Conservation (phyloP, 2,888 invertebrate genomes). For the Autographa gamma region DNA sequence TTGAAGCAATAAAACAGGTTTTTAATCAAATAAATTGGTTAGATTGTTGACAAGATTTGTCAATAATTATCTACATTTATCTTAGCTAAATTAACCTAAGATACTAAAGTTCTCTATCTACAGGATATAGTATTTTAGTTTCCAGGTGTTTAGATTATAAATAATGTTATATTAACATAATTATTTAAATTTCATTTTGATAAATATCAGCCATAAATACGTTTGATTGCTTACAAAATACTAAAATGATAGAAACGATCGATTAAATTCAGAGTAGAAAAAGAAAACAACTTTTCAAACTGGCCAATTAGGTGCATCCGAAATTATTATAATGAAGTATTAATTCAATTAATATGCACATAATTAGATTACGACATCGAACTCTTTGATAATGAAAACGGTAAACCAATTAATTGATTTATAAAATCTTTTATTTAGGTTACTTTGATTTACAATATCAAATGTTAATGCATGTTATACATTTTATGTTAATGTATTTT, state of each 20-base stretch:
- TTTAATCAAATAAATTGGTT: neutral
- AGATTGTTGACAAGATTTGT: conserved; percentile 2
- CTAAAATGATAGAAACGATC: conserved; percentile 27
- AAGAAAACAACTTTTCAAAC: conserved; percentile 27
- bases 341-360: conserved; percentile 41
- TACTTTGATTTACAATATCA: neutral
- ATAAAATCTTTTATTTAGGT: conserved; percentile 10
- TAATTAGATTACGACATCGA: conserved; percentile 27
- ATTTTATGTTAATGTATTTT: conserved; percentile 26
- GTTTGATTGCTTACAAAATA: conserved; percentile 20
- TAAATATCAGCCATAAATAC: conserved; percentile 12
- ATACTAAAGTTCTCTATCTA: neutral
- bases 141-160: neutral
- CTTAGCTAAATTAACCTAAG: neutral
- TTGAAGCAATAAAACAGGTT: neutral
- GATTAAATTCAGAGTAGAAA: conserved; percentile 28
- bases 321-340: conserved; percentile 34
- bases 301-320: conserved; percentile 25
- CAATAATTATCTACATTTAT: neutral
- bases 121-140: neutral
- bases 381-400: conserved; percentile 11
- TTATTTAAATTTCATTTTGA: neutral
- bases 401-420: neutral
- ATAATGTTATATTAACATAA: conserved; percentile 3
- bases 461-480: conserved; percentile 17